phyloP scores from a whole-genome alignment of 1,140 invertebrate genomes.

The Gryon sp. region DNA sequence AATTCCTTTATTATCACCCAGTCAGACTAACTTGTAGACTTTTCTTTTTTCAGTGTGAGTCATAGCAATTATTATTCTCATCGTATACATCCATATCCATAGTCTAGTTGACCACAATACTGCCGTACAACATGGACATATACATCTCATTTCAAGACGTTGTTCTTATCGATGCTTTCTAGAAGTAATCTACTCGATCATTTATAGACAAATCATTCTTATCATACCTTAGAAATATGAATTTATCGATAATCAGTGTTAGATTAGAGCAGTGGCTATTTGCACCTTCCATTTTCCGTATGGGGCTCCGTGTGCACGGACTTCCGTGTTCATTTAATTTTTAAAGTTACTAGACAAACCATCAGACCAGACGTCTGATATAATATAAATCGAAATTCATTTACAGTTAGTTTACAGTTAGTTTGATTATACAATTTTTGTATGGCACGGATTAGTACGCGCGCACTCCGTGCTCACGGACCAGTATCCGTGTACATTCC shows the following conservation, averaged over 20 bases:
- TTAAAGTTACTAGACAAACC: too few species aligned
- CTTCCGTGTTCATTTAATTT: too few species aligned
- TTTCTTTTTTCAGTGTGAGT: slow-evolving; percentile 2
- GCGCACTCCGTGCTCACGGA: too few species aligned
- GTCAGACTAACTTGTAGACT: background rate
- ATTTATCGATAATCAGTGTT: background rate
- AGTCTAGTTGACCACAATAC: background rate
- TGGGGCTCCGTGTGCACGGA: too few species aligned
- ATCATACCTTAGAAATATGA: background rate
- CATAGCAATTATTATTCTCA: slow-evolving; percentile 1
- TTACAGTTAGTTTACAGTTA: too few species aligned
- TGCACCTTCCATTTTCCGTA: too few species aligned
- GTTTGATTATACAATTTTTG: too few species aligned
- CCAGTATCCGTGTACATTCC: too few species aligned
- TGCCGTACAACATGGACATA: background rate
- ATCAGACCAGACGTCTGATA: too few species aligned
- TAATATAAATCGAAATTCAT: too few species aligned
- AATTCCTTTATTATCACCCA: background rate
- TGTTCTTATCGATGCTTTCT: background rate
- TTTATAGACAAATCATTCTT: slow-evolving; percentile 4
- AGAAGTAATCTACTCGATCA: slow-evolving; percentile 6
- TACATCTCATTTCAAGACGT: background rate
- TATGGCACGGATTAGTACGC: too few species aligned
- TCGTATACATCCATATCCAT: background rate
- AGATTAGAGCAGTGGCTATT: too few species aligned